A percentile compares a stretch with the other conserved stretches of the same genome.
Conservation (phyloP, 2,888 invertebrate genomes). For the Eretmocerus hayati region DNA sequence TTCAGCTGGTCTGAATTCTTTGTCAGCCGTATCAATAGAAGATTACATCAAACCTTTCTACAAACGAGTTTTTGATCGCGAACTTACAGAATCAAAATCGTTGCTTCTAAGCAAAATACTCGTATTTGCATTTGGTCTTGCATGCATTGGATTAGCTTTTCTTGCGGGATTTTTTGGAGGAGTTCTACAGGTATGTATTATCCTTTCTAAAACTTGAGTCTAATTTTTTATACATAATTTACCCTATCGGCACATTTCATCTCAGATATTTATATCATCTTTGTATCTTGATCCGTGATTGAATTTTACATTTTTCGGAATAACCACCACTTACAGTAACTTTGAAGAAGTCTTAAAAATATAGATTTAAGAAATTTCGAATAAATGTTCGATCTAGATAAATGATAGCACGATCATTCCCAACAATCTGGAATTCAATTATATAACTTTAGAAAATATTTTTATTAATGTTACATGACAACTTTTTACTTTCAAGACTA, state of each 20-base stretch:
- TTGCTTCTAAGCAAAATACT: slow-evolving; percentile 51
- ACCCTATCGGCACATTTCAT: too few species aligned
- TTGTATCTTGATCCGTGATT: too few species aligned
- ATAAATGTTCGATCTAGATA: background rate
- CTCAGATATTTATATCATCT: too few species aligned
- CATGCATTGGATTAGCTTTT: slow-evolving; percentile 76
- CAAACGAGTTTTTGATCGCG: slow-evolving; percentile 24
- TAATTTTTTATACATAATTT: too few species aligned
- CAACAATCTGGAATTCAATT: too few species aligned
- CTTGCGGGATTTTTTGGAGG: slow-evolving; percentile 76
- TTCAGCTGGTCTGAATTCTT: slow-evolving; percentile 83
- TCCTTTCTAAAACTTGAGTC: too few species aligned
- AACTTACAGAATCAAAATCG: slow-evolving; percentile 27
- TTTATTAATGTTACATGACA: background rate
- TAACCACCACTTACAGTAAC: too few species aligned
- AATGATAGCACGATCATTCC: too few species aligned
- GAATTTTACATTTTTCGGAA: too few species aligned
- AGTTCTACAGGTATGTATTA: slow-evolving; percentile 69
- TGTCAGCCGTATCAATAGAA: slow-evolving; percentile 83
- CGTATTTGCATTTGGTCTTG: slow-evolving; percentile 65
- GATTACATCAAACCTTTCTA: slow-evolving; percentile 64
- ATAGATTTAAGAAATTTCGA: background rate
- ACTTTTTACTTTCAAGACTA: slow-evolving; percentile 46
- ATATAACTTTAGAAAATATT: background rate
- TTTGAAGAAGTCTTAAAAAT: too few species aligned